Conservation (phyloP, 2,888 invertebrate species). For the Luperina nickerlii region DNA sequence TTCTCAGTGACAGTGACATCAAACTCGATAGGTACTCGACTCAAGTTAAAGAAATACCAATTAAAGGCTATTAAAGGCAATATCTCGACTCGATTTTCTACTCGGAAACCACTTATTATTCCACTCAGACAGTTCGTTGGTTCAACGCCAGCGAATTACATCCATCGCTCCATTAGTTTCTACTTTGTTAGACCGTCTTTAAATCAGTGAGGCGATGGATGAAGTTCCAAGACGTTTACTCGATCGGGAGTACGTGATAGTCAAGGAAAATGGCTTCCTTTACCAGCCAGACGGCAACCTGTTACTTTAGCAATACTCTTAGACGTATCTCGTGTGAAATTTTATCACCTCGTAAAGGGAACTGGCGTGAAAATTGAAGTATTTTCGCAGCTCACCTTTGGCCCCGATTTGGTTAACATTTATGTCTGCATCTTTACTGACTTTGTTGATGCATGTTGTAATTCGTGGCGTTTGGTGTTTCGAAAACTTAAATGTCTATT, state of each 20-base stretch:
- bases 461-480: slow-evolving; percentile 25
- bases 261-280: slow-evolving; percentile 54
- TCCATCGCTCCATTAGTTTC: slow-evolving; percentile 52
- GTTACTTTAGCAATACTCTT: slow-evolving; percentile 60
- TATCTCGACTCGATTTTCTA: slow-evolving; percentile 37
- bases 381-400: slow-evolving; percentile 55
- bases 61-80: slow-evolving; percentile 46
- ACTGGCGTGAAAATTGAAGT: slow-evolving; percentile 59
- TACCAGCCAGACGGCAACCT: slow-evolving; percentile 53
- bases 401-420: slow-evolving; percentile 46
- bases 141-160: slow-evolving; percentile 45
- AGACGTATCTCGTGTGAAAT: slow-evolving; percentile 55
- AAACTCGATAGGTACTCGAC: slow-evolving; percentile 22
- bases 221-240: slow-evolving; percentile 32
- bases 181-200: slow-evolving; percentile 29
- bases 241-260: slow-evolving; percentile 18
- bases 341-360: slow-evolving; percentile 66
- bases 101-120: slow-evolving; percentile 57
- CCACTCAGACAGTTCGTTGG: slow-evolving; percentile 41
- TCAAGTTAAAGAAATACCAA: slow-evolving; percentile 39
- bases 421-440: slow-evolving; percentile 29
- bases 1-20: background rate
- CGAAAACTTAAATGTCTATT: background rate
- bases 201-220: slow-evolving; percentile 37
- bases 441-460: slow-evolving; percentile 32